Percentiles rank a stretch among this genome's conserved stretches.
phyloP scores from a whole-genome alignment of 2,797 vertebrate genomes.

The Peromyscus melanophrys region DNA sequence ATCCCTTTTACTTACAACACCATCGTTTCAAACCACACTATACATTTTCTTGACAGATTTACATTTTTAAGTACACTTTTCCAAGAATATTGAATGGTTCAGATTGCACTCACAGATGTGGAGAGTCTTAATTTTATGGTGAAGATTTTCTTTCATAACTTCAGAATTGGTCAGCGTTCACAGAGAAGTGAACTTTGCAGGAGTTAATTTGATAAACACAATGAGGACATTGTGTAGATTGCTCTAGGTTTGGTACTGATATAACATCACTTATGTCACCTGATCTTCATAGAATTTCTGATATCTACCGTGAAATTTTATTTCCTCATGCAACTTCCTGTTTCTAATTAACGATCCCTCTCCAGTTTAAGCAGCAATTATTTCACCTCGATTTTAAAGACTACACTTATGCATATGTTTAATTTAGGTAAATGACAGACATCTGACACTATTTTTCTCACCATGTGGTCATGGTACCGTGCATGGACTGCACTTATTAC shows the following conservation, averaged over 20 bases:
- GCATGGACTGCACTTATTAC: slow-evolving; percentile 38
- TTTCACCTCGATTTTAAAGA: slow-evolving; percentile 56
- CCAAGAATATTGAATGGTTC: slow-evolving; percentile 50
- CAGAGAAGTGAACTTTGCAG: background rate
- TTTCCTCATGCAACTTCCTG: slow-evolving; percentile 65
- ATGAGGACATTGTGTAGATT: slow-evolving; percentile 4
- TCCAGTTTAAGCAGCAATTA: slow-evolving; percentile 56
- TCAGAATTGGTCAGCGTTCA: slow-evolving; percentile 54
- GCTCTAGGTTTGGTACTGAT: background rate
- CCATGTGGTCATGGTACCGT: background rate
- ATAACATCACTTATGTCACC: slow-evolving; percentile 8
- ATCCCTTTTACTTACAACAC: background rate
- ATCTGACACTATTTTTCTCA: slow-evolving; percentile 57
- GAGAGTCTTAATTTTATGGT: slow-evolving; percentile 24
- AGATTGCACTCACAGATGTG: slow-evolving; percentile 32
- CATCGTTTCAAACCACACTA: slow-evolving; percentile 40
- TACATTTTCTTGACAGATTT: slow-evolving; percentile 41
- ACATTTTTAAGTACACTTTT: slow-evolving; percentile 63
- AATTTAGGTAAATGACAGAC: slow-evolving; percentile 54
- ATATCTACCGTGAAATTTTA: slow-evolving; percentile 53
- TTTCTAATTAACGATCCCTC: slow-evolving; percentile 53
- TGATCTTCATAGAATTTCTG: slow-evolving; percentile 56
- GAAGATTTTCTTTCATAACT: slow-evolving; percentile 52
- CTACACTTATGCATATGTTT: slow-evolving; percentile 49
- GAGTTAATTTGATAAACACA: slow-evolving; percentile 58